Percentiles rank a stretch among this genome's conserved stretches.
phyloP scores from a whole-genome alignment of 1,140 invertebrate species.

The Drosophila santomea region DNA sequence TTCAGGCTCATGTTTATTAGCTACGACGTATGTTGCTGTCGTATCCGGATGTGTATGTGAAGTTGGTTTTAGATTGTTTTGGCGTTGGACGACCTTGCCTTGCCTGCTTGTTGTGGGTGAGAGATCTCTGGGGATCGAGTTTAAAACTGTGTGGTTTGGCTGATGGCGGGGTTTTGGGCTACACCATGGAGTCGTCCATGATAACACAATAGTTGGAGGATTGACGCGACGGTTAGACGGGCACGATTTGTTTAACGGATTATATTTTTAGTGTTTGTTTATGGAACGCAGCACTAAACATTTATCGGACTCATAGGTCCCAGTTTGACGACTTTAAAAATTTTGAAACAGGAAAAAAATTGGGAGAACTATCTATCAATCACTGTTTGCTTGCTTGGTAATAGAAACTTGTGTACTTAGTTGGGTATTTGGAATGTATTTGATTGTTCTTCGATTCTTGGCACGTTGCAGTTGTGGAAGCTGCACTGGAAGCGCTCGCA shows the following conservation, averaged over 20 bases:
- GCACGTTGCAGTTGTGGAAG: slow-evolving; percentile 51
- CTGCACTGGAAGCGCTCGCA: slow-evolving; percentile 45
- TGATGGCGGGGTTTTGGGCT: not conserved
- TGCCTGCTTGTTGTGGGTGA: slow-evolving; percentile 14
- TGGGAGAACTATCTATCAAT: slow-evolving; percentile 19
- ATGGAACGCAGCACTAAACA: slow-evolving; percentile 37
- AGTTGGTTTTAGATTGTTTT: slow-evolving; percentile 3
- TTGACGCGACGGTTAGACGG: slow-evolving; percentile 6
- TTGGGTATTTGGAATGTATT: slow-evolving; percentile 21
- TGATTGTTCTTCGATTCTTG: slow-evolving; percentile 35
- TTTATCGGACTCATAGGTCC: slow-evolving; percentile 26
- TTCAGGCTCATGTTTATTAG: slow-evolving; percentile 83
- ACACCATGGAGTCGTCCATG: slow-evolving; percentile 3
- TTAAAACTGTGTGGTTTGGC: slow-evolving; percentile 1
- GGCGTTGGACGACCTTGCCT: slow-evolving; percentile 14
- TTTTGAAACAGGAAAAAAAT: slow-evolving; percentile 35
- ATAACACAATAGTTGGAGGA: slow-evolving; percentile 7
- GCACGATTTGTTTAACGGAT: slow-evolving; percentile 4
- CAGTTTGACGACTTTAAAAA: slow-evolving; percentile 40
- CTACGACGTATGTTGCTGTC: slow-evolving; percentile 65
- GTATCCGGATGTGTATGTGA: slow-evolving; percentile 18
- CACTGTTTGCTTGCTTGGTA: slow-evolving; percentile 8
- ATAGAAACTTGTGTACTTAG: slow-evolving; percentile 13
- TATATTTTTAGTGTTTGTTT: slow-evolving; percentile 15
- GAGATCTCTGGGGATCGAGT: not conserved